A percentile compares a stretch with the other conserved stretches of the same genome.
These are phyloP conservation scores for Anhinga anhinga DNA, from an alignment of 2,113 vertebrate species.

Conservation along the genomic window DNA sequence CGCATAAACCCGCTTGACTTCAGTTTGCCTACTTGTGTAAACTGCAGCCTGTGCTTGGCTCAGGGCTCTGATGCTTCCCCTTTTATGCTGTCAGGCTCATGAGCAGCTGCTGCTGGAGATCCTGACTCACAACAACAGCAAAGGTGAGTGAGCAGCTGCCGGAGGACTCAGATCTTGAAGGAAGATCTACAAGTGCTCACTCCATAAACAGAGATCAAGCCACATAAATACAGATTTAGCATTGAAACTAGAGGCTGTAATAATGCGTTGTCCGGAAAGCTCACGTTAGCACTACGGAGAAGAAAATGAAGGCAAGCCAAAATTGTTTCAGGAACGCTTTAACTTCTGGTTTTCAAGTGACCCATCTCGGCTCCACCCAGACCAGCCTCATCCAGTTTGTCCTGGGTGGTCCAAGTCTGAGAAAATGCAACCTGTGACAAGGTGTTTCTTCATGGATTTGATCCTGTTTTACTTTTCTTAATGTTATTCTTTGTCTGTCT, in stretches of 20 bases:
- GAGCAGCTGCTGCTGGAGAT: neutral
- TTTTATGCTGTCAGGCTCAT: neutral
- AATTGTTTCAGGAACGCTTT: neutral
- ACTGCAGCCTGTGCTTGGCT: neutral
- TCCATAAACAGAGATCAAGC: neutral
- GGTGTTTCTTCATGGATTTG: neutral
- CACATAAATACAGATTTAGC: neutral
- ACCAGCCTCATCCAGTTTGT: neutral
- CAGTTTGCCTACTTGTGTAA: neutral
- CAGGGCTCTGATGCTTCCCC: neutral
- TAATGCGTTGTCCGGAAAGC: neutral
- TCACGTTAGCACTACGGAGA: fast-evolving
- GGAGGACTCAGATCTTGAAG: neutral
- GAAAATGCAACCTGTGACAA: neutral
- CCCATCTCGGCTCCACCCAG: neutral
- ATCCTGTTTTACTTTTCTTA: neutral
- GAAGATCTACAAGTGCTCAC: neutral
- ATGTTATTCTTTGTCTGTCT: neutral
- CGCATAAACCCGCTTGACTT: neutral
- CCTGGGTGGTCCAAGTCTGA: neutral
- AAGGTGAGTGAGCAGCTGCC: neutral
- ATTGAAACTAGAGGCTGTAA: neutral
- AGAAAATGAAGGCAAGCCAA: neutral
- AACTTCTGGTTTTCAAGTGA: neutral
- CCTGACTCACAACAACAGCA: neutral